Evolutionary conservation across 2,113 vertebrate species (phyloP).

Genomic region (Scortum barcoo): DNA sequence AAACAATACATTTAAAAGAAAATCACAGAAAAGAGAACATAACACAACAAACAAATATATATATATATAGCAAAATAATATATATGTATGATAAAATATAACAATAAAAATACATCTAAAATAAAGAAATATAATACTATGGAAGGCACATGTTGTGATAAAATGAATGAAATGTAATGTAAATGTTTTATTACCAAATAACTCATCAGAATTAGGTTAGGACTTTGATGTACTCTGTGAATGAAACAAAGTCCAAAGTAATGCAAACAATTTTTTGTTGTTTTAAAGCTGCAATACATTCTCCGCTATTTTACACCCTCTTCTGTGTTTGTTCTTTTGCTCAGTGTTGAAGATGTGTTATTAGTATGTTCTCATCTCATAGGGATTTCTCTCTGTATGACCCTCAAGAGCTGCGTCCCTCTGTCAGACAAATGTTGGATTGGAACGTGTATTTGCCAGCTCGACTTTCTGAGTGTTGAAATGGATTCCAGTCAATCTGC

Average conservation of each 20-base stretch:
- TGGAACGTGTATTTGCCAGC: neutral
- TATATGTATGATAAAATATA: too few relatives aligned
- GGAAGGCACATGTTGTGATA: too few relatives aligned
- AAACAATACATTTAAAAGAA: too few relatives aligned
- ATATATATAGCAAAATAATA: too few relatives aligned
- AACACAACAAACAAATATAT: too few relatives aligned
- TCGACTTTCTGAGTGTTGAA: neutral
- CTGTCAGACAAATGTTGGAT: neutral
- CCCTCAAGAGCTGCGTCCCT: neutral
- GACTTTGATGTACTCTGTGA: neutral
- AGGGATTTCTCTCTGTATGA: neutral
- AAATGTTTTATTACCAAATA: neutral
- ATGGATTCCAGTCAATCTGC: neutral
- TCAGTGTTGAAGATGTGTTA: neutral
- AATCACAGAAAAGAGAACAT: too few relatives aligned
- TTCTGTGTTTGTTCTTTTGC: neutral
- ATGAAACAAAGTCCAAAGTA: too few relatives aligned
- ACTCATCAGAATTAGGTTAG: neutral
- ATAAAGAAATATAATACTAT: too few relatives aligned
- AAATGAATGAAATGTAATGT: too few relatives aligned
- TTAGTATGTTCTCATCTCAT: neutral
- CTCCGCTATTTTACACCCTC: neutral
- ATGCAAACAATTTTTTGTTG: too few relatives aligned
- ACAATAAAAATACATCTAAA: too few relatives aligned
- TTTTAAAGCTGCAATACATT: neutral